Evolutionary conservation across 2,797 vertebrate species (phyloP), one percentile per base, ranked within the genome.

Genomic region (Tangara arthus): DNA sequence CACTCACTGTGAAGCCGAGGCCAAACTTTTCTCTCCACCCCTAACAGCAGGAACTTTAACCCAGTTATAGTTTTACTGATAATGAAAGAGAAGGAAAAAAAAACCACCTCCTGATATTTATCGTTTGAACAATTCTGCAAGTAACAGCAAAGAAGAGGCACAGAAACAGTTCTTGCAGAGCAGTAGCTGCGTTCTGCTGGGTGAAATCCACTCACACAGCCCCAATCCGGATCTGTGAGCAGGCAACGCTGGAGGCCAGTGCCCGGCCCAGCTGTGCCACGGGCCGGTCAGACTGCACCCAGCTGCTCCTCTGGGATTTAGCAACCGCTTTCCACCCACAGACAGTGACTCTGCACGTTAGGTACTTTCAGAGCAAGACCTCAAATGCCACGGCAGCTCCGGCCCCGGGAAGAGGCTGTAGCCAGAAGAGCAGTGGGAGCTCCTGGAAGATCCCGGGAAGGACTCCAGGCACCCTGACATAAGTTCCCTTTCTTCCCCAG

Each of bases 1-100:
- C 44, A 65, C 41, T 50, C 13, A 4, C 87, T 94, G 28, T 82
- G 94, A 94, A 96, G 91, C 19, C 0, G 19, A 73, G 64, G 89
- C 91, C 91, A 95, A 93, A 69, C 87, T 89, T 53, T 55, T 44
- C 65, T 94, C 93, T 84, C 87, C 96, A 82, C 93, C 91, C 84
- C n/a, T 39, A 42, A n/a, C 71, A 92, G 68, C 52, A 85, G 34
- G 93, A 96, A 96, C 96, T 96, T 89, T 89, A 95, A 95, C 93
- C 84, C 84, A 95, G 68, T 91, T 91, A 73, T 1, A 91, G 59
- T 8, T 30, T 11, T 20, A 77, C 52, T 64, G 91, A 93, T 92
- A 95, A 75, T 12, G 26, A 35, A 55, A 22, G 23, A 60, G 17
- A 22, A 28, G 21, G 14, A 4, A 11, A 55, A 5, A 15, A 13